Conservation (phyloP, 2,888 invertebrate genomes). For the Periphyllus acericola region DNA sequence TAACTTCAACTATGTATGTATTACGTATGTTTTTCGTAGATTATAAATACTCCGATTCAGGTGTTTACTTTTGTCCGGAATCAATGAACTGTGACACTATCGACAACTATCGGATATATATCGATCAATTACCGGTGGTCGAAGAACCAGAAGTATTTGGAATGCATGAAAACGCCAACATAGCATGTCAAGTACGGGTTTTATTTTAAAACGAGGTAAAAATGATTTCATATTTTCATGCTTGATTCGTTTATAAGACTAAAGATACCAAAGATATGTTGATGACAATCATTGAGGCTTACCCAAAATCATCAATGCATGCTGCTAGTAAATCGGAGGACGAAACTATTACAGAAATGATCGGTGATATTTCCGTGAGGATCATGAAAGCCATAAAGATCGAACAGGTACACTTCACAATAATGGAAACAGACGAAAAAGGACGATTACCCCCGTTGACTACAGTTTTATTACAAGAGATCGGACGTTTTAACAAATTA, state of each 20-base stretch:
- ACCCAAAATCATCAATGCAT: conserved; percentile 76
- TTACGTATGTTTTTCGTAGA: conserved; percentile 66
- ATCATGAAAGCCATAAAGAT: conserved; percentile 74
- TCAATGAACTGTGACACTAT: conserved; percentile 70
- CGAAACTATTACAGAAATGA: conserved; percentile 81
- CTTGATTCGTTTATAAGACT: conserved; percentile 69
- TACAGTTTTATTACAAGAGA: conserved; percentile 87
- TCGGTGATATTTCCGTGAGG: conserved; percentile 75
- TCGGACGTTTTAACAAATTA: conserved; percentile 84
- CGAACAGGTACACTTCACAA: conserved; percentile 73
- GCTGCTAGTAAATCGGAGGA: conserved; percentile 76
- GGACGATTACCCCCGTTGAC: conserved; percentile 77
- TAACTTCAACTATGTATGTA: background rate
- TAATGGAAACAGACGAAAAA: conserved; percentile 72
- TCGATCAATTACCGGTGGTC: conserved; percentile 75
- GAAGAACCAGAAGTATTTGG: conserved; percentile 85
- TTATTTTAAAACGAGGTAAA: background rate
- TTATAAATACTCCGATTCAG: conserved; percentile 78
- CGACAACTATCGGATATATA: conserved; percentile 75
- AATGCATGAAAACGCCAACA: conserved; percentile 93
- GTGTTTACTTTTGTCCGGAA: conserved; percentile 82
- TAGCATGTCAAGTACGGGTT: conserved; percentile 71
- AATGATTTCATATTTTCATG: background rate
- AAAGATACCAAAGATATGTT: conserved; percentile 74
- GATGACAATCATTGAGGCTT: conserved; percentile 80